Evolutionary conservation across 2,113 vertebrate genomes (phyloP).

Genomic region (Apteryx mantelli): DNA sequence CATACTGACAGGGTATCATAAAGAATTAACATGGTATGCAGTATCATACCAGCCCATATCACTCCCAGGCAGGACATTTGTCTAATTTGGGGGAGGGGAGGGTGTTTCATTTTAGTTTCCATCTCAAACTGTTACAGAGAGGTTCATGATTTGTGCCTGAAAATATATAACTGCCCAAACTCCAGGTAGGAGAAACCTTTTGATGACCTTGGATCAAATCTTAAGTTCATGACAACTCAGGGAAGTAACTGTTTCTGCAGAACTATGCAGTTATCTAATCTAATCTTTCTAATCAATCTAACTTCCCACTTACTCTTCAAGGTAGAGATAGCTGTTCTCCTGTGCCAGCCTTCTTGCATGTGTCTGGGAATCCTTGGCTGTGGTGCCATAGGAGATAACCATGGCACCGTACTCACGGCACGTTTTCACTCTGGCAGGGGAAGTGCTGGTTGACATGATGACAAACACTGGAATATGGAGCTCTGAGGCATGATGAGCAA

Average conservation of each 20-base stretch:
- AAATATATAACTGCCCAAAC: not conserved
- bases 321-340: slow-evolving; percentile 87
- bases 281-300: not conserved
- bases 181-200: not conserved
- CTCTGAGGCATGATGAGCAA: slow-evolving; percentile 84
- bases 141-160: not conserved
- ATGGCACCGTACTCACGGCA: slow-evolving; percentile 91
- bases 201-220: not conserved
- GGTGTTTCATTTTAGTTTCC: not conserved
- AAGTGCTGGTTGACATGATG: slow-evolving; percentile 83
- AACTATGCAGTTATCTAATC: not conserved
- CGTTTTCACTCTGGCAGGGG: slow-evolving; percentile 73
- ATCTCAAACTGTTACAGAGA: not conserved
- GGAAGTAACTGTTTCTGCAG: not conserved
- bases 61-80: not conserved
- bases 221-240: not conserved
- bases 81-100: not conserved
- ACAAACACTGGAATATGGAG: slow-evolving; percentile 86
- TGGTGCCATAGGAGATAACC: slow-evolving; percentile 86
- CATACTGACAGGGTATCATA: not conserved
- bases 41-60: not conserved
- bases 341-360: slow-evolving; percentile 84
- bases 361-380: slow-evolving; percentile 78
- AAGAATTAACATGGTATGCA: not conserved
- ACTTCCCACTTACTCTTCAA: slow-evolving; percentile 87